Conservation (phyloP, 92 coral and sea anemone genomes). For the Epizoanthus ramosus region DNA sequence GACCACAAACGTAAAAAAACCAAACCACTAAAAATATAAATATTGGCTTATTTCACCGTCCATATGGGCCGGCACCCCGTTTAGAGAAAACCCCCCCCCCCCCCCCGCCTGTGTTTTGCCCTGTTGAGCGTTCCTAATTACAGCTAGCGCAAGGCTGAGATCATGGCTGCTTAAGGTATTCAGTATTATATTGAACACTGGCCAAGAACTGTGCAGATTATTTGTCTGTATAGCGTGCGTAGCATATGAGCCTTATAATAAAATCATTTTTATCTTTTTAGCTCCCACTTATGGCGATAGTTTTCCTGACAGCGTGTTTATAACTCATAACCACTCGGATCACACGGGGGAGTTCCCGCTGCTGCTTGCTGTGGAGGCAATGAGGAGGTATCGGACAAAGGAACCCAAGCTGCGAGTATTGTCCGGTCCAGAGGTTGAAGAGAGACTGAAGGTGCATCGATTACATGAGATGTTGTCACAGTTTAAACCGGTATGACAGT, state of each 20-base stretch:
- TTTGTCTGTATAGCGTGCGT: too few species aligned
- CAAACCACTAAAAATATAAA: too few species aligned
- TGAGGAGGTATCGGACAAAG: slow-evolving; percentile 36
- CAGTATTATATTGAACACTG: too few species aligned
- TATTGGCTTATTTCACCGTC: too few species aligned
- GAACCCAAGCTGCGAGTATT: slow-evolving; percentile 54
- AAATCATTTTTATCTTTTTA: not conserved
- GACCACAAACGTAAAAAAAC: too few species aligned
- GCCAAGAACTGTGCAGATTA: too few species aligned
- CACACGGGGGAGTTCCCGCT: slow-evolving; percentile 65
- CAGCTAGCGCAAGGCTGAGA: too few species aligned
- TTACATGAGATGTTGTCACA: slow-evolving; percentile 54
- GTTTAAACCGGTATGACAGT: slow-evolving; percentile 49
- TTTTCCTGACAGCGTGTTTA: slow-evolving; percentile 61
- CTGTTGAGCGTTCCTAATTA: too few species aligned
- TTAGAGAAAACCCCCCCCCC: too few species aligned
- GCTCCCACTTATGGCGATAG: slow-evolving; percentile 29
- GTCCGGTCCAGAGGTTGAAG: slow-evolving; percentile 65
- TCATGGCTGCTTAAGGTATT: too few species aligned
- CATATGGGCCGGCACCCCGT: too few species aligned
- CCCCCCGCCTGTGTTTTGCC: too few species aligned
- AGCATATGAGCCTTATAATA: not conserved
- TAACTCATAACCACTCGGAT: slow-evolving; percentile 68
- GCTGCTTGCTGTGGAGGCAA: slow-evolving; percentile 51
- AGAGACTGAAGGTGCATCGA: slow-evolving; percentile 57